These are phyloP conservation scores for Microcaecilia unicolor DNA, from an alignment of 2,797 vertebrate species.

Conservation along the genomic window DNA sequence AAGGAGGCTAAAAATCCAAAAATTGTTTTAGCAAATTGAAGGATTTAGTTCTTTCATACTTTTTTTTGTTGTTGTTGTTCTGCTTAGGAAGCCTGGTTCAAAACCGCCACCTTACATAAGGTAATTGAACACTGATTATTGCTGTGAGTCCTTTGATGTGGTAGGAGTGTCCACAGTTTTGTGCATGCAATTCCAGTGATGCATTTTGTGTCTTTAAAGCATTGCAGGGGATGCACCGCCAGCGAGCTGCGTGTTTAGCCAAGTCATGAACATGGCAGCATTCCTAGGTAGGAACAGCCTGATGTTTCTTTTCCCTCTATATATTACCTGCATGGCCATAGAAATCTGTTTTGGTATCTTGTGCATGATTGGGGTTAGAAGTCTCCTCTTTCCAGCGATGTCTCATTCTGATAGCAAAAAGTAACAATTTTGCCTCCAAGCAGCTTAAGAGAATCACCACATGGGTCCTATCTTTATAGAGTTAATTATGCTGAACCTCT, in stretches of 20 bases:
- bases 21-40: too few species aligned
- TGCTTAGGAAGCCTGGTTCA: constrained; percentile 44
- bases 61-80: constrained; percentile 13
- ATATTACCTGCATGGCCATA: too few species aligned
- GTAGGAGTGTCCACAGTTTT: background rate
- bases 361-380: too few species aligned
- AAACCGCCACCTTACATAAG: constrained; percentile 79
- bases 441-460: too few species aligned
- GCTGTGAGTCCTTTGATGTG: background rate
- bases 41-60: constrained; percentile 7
- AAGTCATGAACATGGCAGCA: constrained; percentile 84
- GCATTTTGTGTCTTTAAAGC: constrained; percentile 49
- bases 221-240: constrained; percentile 76
- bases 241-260: constrained; percentile 84
- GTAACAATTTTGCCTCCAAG: too few species aligned
- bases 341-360: too few species aligned
- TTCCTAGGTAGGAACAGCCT: constrained; percentile 67
- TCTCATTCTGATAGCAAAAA: too few species aligned
- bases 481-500: too few species aligned
- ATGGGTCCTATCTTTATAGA: too few species aligned
- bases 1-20: background rate
- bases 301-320: background rate
- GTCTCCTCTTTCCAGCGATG: too few species aligned
- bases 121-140: constrained; percentile 38
- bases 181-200: constrained; percentile 19